Evolutionary conservation across 1,140 invertebrate genomes (phyloP).

Genomic region (Bradynema listronoti): DNA sequence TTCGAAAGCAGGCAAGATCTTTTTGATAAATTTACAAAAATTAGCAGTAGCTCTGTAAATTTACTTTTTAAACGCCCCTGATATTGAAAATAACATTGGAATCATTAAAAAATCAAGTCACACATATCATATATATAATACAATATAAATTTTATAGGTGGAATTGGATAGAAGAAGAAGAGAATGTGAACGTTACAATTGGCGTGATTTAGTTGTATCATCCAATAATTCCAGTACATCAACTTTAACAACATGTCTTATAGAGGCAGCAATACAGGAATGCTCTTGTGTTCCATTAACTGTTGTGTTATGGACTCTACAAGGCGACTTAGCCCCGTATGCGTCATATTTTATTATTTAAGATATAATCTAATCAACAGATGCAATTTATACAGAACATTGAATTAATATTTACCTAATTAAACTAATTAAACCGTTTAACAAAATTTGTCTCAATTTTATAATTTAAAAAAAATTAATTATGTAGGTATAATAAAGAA

Average conservation of each 20-base stretch:
- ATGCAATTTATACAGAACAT: slow-evolving; percentile 2
- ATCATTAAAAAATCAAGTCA: not conserved
- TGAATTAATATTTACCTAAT: not conserved
- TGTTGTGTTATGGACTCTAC: slow-evolving; percentile 32
- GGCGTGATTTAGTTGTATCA: not conserved
- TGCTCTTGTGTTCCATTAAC: slow-evolving; percentile 32
- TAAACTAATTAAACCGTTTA: not conserved
- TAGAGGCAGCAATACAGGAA: not conserved
- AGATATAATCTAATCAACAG: not conserved
- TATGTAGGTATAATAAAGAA: not conserved
- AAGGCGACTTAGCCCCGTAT: slow-evolving; percentile 30
- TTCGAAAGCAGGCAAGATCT: not conserved
- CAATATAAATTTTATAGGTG: slow-evolving; percentile 11
- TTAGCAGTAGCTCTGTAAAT: not conserved
- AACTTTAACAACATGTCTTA: not conserved
- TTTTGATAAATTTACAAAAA: not conserved
- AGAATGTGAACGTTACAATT: slow-evolving; percentile 7
- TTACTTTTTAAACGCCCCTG: not conserved
- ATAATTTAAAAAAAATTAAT: not conserved
- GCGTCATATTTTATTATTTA: not conserved
- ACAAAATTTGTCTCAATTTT: not conserved
- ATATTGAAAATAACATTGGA: not conserved
- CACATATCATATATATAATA: too few species aligned
- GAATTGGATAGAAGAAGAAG: not conserved
- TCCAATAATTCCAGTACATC: not conserved